Evolutionary conservation across 2,888 invertebrate species (phyloP), one percentile per base, ranked within the genome.

Genomic region (Cistogaster globosa): DNA sequence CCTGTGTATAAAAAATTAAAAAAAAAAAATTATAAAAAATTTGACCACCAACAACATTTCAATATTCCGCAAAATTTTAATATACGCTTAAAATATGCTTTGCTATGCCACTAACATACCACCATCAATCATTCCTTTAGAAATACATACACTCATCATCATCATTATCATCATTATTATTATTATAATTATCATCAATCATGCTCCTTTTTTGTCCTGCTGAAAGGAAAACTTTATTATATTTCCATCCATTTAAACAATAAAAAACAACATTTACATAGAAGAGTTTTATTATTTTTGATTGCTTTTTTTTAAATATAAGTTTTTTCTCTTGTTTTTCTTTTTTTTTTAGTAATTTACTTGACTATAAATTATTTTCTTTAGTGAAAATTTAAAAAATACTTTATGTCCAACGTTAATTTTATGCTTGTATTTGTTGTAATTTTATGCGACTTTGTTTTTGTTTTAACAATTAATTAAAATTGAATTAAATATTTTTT

Each of bases 241-340:
- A 48, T 67, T 53, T 60, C 45, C 72, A 69, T 74, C 53, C 74
- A 67, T 72, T 63, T 45, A 58, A 36, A 53, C 26, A 80, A 80
- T 74, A 78, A 85, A 85, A 85, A 79, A 85, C 78, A 78, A 72
- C 45, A 69, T 85, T 85, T 82, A 85, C 85, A 85, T 85, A 85
- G 85, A 85, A 85, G 85, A 85, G 60, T 79, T 85, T 85, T 85
- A 85, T 85, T 85, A 85, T 85, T 82, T 85, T 85, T 85, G 82
- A 82, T 85, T 85, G 85, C 71, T 85, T 85, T 82, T 68, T 32
- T 69, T 82, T 76, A 60, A 69, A 77, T 78, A 78, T 75, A 85
- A 75, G 63, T 74, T 78, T 60, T 81, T 72, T 77, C 71, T 65
- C 77, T 86, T 84, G 67, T 75, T 85, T 82, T 16, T 51, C 51